A percentile compares a stretch with the other conserved stretches of the same genome.
Evolutionary conservation across 2,113 vertebrate species (phyloP).

Genomic region (Nematolebias whitei): DNA sequence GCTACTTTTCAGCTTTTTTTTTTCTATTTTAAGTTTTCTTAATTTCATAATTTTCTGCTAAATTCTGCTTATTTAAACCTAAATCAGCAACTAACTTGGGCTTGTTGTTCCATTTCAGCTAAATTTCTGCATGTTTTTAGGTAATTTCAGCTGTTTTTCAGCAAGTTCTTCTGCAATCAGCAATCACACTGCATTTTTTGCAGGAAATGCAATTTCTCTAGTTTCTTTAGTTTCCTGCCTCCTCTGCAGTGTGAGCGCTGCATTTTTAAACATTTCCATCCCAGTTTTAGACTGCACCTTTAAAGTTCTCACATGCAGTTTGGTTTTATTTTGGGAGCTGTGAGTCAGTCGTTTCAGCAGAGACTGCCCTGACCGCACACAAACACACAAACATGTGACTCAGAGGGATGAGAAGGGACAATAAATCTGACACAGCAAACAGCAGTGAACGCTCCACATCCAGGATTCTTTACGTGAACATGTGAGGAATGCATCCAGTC

Average conservation of each 20-base stretch:
- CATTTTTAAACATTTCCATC: conserved; percentile 3
- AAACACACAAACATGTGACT: conserved; percentile 38
- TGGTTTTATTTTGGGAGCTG: conserved; percentile 43
- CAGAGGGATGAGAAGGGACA: conserved; percentile 20
- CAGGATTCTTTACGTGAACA: conserved; percentile 17
- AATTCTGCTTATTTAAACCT: no score
- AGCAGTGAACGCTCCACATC: not conserved
- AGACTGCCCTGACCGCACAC: conserved; percentile 38
- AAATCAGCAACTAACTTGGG: no score
- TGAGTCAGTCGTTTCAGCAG: conserved; percentile 59
- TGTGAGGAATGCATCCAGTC: conserved; percentile 23
- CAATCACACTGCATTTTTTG: no score
- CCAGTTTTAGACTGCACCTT: not conserved
- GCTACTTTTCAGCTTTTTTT: no score
- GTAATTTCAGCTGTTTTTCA: no score
- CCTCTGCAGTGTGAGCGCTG: not conserved
- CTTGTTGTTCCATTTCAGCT: no score
- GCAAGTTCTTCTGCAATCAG: no score
- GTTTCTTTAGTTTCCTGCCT: not conserved
- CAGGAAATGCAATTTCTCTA: no score
- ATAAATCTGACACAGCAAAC: conserved; percentile 15
- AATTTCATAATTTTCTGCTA: no score
- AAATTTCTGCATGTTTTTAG: no score
- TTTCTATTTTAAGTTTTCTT: no score
- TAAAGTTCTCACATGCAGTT: conserved; percentile 13